Evolutionary conservation across 1,140 invertebrate species (phyloP).

Genomic region (Drosophila burlai): DNA sequence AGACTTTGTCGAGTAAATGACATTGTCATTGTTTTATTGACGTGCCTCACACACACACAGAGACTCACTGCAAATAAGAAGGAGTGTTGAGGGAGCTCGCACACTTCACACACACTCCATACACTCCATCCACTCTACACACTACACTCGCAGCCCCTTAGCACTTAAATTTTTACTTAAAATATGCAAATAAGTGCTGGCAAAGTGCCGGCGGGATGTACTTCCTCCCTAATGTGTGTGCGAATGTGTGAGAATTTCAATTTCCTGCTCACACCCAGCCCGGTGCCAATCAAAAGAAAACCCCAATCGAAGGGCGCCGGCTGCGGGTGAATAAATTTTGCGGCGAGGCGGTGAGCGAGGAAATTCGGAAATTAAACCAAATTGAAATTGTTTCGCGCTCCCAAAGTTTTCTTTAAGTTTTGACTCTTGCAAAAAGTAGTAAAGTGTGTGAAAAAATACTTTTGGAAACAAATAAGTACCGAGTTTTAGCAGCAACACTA

Average conservation of each 20-base stretch:
- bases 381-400: slow-evolving; percentile 77
- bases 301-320: slow-evolving; percentile 62
- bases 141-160: slow-evolving; percentile 13
- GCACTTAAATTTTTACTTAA: slow-evolving; percentile 73
- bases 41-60: not conserved
- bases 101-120: not conserved
- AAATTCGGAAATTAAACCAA: slow-evolving; percentile 82
- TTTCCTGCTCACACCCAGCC: slow-evolving; percentile 60
- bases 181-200: slow-evolving; percentile 78
- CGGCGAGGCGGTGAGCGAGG: slow-evolving; percentile 37
- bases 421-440: not conserved
- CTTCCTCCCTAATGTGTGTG: slow-evolving; percentile 39
- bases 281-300: slow-evolving; percentile 78
- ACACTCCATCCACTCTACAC: not conserved
- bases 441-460: not conserved
- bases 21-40: slow-evolving; percentile 38
- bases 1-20: slow-evolving; percentile 52
- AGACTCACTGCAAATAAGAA: slow-evolving; percentile 8
- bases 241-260: slow-evolving; percentile 75
- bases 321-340: slow-evolving; percentile 43
- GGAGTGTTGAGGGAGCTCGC: not conserved
- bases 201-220: slow-evolving; percentile 40
- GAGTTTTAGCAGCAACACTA: not conserved
- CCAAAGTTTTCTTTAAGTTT: slow-evolving; percentile 25
- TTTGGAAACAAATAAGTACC: not conserved